Evolutionary conservation across 2,113 vertebrate genomes (phyloP), one percentile per base, ranked within the genome.

Genomic region (Oncorhynchus mykiss): DNA sequence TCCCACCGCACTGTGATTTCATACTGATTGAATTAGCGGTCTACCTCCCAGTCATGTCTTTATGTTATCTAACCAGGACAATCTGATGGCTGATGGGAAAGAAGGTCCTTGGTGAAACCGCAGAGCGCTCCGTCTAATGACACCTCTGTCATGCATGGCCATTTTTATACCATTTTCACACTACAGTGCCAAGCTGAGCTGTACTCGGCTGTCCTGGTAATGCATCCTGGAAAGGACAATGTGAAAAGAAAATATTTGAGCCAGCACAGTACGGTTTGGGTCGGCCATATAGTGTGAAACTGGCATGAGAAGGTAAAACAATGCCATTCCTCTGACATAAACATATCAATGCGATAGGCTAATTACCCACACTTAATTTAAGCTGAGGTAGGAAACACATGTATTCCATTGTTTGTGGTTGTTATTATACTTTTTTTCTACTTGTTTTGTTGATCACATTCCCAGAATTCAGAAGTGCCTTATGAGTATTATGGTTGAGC

Each of bases 1-100:
- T 67, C 45, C 39, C 39, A 27, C 14, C 22, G 73, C 73, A 27
- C 24, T 65, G 13, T 7, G 16, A 45, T 74, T 67, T 51, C 64
- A 74, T 27, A 49, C 24, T 67, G 64, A 74, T 67, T 74, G 73
- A 27, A 25, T 67, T 67, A 73, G 54, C 39, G 3, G 13, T 14
- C 65, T 27, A 16, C 64, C 64, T 74, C 65, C 60, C 27, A 27
- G 73, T 67, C 64, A 67, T 48, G 45, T 74, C 16, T 67, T 45
- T 48, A 29, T 49, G 60, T 25, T 66, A 24, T 45, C 62, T 20
- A 74, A 48, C 24, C 62, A 48, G 14, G 18, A 59, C 25, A 29
- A 60, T 16, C 29, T 72, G 57, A 60, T 57, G 54, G n/a, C 16
- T 72, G 71, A 24, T 59, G 71, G 62, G 25, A 16, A 25, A 66